Percentiles rank a stretch among this genome's conserved stretches.
Conservation (phyloP, 2,888 invertebrate species). For the Helobdella robusta region DNA sequence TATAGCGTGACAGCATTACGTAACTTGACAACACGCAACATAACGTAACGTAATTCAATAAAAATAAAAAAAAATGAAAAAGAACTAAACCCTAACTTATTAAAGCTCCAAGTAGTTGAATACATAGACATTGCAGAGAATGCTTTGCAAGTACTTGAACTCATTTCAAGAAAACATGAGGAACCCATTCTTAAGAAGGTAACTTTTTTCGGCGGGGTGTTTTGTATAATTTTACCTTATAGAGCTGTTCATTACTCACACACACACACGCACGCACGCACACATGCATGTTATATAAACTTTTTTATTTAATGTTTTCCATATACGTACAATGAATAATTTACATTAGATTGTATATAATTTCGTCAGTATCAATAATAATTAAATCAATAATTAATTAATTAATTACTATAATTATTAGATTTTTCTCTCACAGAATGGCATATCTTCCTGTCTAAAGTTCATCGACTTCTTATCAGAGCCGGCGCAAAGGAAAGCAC, state of each 20-base stretch:
- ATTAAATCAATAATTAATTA: neutral
- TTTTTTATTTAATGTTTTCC: neutral
- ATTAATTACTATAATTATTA: slow-evolving; percentile 7
- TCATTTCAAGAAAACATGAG: slow-evolving; percentile 87
- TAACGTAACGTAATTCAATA: too few species aligned
- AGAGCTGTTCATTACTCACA: neutral
- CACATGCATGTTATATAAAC: neutral
- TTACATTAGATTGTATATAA: too few species aligned
- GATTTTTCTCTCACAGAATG: slow-evolving; percentile 58
- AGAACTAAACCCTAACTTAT: too few species aligned
- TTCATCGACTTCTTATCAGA: slow-evolving; percentile 98
- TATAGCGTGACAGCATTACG: too few species aligned
- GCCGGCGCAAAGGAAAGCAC: slow-evolving; percentile 90
- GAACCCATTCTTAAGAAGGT: slow-evolving; percentile 70
- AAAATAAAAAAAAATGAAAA: too few species aligned
- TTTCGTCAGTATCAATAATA: neutral
- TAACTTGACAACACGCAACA: too few species aligned
- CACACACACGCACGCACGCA: slow-evolving; percentile 7
- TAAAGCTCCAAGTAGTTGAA: slow-evolving; percentile 77
- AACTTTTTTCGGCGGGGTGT: slow-evolving; percentile 32
- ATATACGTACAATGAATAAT: too few species aligned
- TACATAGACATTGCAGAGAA: slow-evolving; percentile 99
- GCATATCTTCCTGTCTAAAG: slow-evolving; percentile 87
- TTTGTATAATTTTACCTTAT: neutral
- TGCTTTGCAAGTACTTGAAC: slow-evolving; percentile 88